A percentile compares a stretch with the other conserved stretches of the same genome.
These are phyloP conservation scores for Mionectes olivaceus DNA, from an alignment of 2,797 vertebrate genomes.

Conservation along the genomic window DNA sequence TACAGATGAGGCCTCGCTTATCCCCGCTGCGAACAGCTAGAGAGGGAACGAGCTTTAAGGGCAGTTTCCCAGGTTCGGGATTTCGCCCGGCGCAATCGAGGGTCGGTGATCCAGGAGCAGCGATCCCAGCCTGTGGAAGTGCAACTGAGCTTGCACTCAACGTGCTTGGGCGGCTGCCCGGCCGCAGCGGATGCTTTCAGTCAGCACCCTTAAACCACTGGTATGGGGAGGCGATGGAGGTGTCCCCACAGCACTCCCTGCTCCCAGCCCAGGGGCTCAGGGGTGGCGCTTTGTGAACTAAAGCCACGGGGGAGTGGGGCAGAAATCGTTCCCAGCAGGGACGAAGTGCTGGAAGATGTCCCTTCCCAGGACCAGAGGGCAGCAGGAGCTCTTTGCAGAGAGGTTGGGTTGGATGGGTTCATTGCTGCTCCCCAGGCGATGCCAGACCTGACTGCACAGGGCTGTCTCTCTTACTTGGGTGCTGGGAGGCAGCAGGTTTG, in stretches of 20 bases:
- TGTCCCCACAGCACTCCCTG: neutral
- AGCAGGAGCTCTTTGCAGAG: neutral
- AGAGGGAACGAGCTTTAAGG: constrained; percentile 6
- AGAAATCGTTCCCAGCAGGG: neutral
- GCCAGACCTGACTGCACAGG: fast-evolving
- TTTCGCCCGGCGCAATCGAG: neutral
- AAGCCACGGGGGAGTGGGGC: fast-evolving
- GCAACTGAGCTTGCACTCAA: neutral
- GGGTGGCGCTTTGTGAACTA: neutral
- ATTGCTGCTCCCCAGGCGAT: neutral
- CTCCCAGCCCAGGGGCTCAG: neutral
- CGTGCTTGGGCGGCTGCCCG: neutral
- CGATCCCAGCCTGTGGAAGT: neutral
- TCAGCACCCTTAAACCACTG: neutral
- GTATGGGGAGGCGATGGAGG: neutral
- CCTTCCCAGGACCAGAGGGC: neutral
- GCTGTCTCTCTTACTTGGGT: neutral
- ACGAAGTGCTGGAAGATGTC: neutral
- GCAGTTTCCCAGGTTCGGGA: neutral
- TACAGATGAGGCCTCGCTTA: constrained; percentile 58
- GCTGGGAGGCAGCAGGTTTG: neutral
- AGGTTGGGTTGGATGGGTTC: neutral
- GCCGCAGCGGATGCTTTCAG: neutral
- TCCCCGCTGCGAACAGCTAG: constrained; percentile 50
- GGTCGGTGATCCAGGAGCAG: neutral